Conservation (phyloP, 2,113 vertebrate genomes). For the Cathartes aura region DNA sequence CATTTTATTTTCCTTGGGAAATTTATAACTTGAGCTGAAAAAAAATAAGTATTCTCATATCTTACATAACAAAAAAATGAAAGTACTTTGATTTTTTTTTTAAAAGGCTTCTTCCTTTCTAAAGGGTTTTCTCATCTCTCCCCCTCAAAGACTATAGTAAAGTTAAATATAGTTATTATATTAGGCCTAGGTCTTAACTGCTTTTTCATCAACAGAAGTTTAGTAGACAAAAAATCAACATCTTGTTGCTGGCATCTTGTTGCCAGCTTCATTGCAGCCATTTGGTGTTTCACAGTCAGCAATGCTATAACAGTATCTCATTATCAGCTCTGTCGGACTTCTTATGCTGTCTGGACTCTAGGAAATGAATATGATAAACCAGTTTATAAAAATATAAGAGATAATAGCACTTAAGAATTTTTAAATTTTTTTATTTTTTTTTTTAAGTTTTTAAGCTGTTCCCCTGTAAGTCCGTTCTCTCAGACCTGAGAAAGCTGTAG, state of each 20-base stretch:
- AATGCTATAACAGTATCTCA: not conserved
- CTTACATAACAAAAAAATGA: not conserved
- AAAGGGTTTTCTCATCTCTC: not conserved
- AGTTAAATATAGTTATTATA: not conserved
- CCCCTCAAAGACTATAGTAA: not conserved
- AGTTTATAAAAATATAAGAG: not conserved
- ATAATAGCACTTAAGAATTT: not conserved
- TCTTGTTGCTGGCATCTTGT: not conserved
- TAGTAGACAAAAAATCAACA: not conserved
- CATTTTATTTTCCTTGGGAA: not conserved
- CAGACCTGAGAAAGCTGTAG: not conserved
- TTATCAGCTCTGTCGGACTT: not conserved
- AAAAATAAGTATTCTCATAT: not conserved
- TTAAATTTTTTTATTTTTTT: too few species aligned
- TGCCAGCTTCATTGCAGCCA: not conserved
- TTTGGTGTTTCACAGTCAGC: not conserved
- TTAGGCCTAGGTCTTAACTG: not conserved
- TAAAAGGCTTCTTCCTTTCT: not conserved
- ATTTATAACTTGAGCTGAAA: not conserved
- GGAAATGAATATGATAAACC: not conserved
- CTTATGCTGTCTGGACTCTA: not conserved
- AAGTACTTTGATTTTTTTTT: not conserved
- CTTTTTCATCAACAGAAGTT: not conserved
- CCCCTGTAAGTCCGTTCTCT: not conserved
- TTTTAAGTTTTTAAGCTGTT: not conserved